Evolutionary conservation across 2,888 invertebrate species (phyloP), one percentile per base, ranked within the genome.

Genomic region (Anoplius nigerrimus): DNA sequence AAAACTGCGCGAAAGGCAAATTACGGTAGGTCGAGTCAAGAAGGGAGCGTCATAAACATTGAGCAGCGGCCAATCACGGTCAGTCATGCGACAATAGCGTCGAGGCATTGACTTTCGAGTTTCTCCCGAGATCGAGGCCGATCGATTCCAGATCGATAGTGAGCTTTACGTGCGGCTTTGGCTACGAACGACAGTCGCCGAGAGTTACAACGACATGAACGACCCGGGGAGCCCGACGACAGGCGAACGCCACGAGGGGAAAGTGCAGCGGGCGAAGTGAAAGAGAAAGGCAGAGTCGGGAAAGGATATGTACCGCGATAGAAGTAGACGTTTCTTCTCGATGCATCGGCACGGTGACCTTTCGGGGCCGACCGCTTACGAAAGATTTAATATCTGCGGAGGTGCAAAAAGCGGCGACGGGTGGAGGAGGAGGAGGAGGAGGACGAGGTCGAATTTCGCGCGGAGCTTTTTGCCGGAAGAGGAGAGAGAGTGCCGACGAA

Each of bases 271-370:
- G 18, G 11, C n/a, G 1, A 48, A 48, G 48, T 48, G 48, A 48
- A 48, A 48, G 48, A 48, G 48, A 48, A 48, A 48, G 48, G 48
- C 48, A 24, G 4, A 48, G 16, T 5, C 48, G 48, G 48, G 48
- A 48, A 48, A 48, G 48, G 48, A 48, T 48, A 18, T 18, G 48
- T 18, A 18, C 48, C 16, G 4, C 16, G 48, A 16, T 18, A 16
- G 48, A 48, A 48, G n/a, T 48, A 16, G 48, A 48, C 16, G 16
- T 18, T 48, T 18, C 48, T 48, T 18, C 75, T 27, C 42, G 61
- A 61, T 66, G 75, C 75, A 77, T 78, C 71, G 68, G 62, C 75
- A 52, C 65, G 56, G 63, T 78, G 78, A 77, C 77, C 77, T 77
- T 77, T 78, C 69, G 68, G 62, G 51, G 75, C 11, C 6, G 34